Base-by-base conservation (phyloP, 2,797 vertebrate species). In the Pseudochaenichthys georgianus region DNA sequence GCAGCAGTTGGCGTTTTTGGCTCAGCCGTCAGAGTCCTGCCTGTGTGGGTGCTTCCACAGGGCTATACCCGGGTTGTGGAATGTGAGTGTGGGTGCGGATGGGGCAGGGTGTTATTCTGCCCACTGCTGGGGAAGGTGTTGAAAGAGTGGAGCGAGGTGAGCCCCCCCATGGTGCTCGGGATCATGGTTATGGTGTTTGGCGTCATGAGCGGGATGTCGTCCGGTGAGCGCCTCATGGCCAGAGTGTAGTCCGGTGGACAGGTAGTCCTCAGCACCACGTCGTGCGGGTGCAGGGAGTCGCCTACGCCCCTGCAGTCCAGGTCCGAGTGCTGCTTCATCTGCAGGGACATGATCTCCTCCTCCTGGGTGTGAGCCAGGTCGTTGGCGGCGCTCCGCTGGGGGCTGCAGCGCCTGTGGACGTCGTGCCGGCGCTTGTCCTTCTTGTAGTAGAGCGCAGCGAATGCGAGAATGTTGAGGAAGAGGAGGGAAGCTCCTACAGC, bases 41-140 rank as follows among this genome's bases (percentile, higher is more conserved):
- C 79, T 80, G 75, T 31, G 17, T 41, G 68, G 70, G 65, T 75
- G 68, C 38, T 34, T 81, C 70, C 79, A 79, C 41, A 62, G 85
- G 97, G 98, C 97, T 99, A 99, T 99, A 99, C 98, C 95, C 98
- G 96, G 94, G 98, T 99, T 94, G 98, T 99, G 93, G 98, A 99
- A 95, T 99, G 98, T 94, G 98, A 98, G 85, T 99, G 98, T 46
- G 97, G 95, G 57, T 96, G 96, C 9, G 96, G 95, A 79, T 98
- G 98, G 82, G 98, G 98, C 94, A 99, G 95, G 81, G 97, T 99
- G 92, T 97, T 99, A 92, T 98, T 99, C 94, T 99, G 98, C 96
- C 97, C 96, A 81, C 95, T 95, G 1, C 96, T 96, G 88, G 98
- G 96, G 92, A 97, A 99, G 81, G 97, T 97, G 85, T 98, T 98